phyloP scores from a whole-genome alignment of 2,113 vertebrate genomes.

The Pandion haliaetus region DNA sequence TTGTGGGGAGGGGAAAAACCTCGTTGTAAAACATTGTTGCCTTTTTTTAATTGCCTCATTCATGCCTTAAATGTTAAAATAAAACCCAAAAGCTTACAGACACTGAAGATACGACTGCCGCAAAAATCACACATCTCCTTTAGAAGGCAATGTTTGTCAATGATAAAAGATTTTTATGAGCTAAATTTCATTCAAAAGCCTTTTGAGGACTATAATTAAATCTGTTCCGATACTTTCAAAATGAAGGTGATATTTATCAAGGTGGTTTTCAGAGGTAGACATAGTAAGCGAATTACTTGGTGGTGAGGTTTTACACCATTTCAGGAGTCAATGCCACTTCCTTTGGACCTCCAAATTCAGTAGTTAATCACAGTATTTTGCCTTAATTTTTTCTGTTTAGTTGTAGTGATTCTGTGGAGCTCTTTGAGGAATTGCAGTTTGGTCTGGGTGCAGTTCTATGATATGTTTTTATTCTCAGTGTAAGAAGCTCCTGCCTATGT shows the following conservation, averaged over 20 bases:
- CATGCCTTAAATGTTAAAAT: background rate
- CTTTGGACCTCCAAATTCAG: background rate
- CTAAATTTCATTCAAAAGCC: background rate
- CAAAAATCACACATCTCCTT: background rate
- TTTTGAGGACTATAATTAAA: background rate
- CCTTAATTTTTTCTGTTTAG: background rate
- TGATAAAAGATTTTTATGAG: background rate
- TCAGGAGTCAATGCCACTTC: accelerated
- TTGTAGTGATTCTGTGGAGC: background rate
- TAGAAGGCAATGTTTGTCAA: background rate
- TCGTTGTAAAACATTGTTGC: background rate
- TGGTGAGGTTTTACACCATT: background rate
- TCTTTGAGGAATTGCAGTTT: background rate
- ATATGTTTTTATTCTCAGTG: background rate
- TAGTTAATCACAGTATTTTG: background rate
- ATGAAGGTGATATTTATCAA: background rate
- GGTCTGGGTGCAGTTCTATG: background rate
- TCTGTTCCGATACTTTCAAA: background rate
- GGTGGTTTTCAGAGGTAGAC: background rate
- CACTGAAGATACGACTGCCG: background rate
- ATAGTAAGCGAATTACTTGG: background rate
- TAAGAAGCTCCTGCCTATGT: background rate
- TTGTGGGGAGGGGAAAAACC: background rate
- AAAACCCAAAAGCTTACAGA: background rate
- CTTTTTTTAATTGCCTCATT: background rate